Evolutionary conservation across 2,888 invertebrate species (phyloP), one percentile per base, ranked within the genome.

Genomic region (Slavum lentiscoides): DNA sequence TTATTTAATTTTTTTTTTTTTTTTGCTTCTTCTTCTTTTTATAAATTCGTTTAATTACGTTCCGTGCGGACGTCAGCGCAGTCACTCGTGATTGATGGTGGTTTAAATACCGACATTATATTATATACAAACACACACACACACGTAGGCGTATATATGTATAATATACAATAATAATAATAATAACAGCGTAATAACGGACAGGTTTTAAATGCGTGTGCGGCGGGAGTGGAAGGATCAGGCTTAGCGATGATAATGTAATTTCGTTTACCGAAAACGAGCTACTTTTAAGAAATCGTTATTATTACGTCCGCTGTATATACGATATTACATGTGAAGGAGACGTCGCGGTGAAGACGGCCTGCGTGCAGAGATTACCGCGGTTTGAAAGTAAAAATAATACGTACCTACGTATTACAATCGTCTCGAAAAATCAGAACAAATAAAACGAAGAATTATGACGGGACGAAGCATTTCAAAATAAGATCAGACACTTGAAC

Each of bases 31-130:
- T 43, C 43, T 2, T 43, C 11, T 43, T 43, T 6, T 43, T 43
- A 43, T 43, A 73, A n/a, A 62, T 74, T 30, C 73, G 53, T 74
- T 74, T 62, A 64, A 74, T 64, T 64, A 74, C 17, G 72, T 11
- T 8, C 43, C 49, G 74, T 30, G 30, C 30, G 30, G 30, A 30
- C 30, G 30, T 30, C 30, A 30, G 30, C 30, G 30, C 30, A 30
- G 30, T 19, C 9, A 7, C 64, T 39, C 17, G 21, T 68, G 75
- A 76, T 43, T 68, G 75, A 76, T 76, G 67, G 59, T 0, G 43
- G 30, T 76, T 76, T 68, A 68, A 76, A 76, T 59, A 68, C 61
- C 17, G 30, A 19, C 55, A 55, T 55, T 55, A 55, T 6, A 55
- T 6, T 53, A 53, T 53, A 19, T 19, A 13, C 19, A 7, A 5